A percentile compares a stretch with the other conserved stretches of the same genome.
Evolutionary conservation across 2,797 vertebrate genomes (phyloP).

Genomic region (Orientallactaga sibirica): DNA sequence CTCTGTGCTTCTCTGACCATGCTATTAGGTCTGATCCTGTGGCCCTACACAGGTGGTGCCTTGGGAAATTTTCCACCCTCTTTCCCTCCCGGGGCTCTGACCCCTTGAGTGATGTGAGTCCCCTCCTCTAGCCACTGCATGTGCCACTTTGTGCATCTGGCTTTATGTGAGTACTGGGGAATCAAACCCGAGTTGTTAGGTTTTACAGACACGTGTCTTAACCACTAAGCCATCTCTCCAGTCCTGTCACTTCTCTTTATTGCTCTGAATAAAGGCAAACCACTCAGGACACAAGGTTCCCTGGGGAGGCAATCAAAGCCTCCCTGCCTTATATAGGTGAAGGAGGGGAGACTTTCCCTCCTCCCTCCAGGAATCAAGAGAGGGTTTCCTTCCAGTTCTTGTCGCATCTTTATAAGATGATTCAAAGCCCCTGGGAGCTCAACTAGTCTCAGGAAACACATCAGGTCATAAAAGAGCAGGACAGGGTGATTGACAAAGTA

Average conservation of each 20-base stretch:
- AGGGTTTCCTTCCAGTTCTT: too few species aligned
- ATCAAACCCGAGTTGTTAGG: too few species aligned
- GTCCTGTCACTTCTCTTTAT: not conserved
- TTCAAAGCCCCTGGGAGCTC: not conserved
- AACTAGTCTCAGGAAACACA: not conserved
- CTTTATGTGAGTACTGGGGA: too few species aligned
- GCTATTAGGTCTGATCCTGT: accelerated
- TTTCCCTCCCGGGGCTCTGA: not conserved
- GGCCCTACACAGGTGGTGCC: too few species aligned
- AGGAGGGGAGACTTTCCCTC: accelerated
- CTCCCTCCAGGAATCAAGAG: not conserved
- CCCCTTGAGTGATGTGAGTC: not conserved
- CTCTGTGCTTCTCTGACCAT: not conserved
- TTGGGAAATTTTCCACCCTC: not conserved
- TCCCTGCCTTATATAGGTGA: not conserved
- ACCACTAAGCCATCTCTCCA: too few species aligned
- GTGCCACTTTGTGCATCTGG: too few species aligned
- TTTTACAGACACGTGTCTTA: too few species aligned
- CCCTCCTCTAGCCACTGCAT: too few species aligned
- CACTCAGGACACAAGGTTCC: not conserved
- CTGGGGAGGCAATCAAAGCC: too few species aligned
- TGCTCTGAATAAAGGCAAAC: not conserved
- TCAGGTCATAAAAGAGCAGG: not conserved
- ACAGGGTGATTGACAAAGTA: not conserved
- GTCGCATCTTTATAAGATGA: not conserved